Evolutionary conservation across 2,797 vertebrate genomes (phyloP).

Genomic region (Falco columbarius): DNA sequence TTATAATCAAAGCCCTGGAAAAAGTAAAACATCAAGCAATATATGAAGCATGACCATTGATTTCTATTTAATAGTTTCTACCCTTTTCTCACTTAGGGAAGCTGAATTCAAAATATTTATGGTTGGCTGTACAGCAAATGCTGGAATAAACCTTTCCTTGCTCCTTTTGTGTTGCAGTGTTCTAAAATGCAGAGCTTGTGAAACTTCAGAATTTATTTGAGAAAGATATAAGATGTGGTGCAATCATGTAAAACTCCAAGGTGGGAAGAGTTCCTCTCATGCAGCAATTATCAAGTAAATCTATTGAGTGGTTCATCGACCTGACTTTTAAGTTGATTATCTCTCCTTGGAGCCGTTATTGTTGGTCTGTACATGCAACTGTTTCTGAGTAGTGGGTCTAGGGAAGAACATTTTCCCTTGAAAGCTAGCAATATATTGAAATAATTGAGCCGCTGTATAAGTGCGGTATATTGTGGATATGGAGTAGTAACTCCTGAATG

Average conservation of each 20-base stretch:
- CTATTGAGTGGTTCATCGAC: not conserved
- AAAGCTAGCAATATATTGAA: not conserved
- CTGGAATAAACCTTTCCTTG: constrained; percentile 26
- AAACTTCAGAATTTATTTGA: not conserved
- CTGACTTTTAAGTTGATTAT: not conserved
- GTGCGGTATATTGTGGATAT: not conserved
- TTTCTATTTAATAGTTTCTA: constrained; percentile 55
- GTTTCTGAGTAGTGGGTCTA: not conserved
- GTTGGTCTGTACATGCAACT: not conserved
- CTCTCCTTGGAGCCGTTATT: not conserved
- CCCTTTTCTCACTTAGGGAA: not conserved
- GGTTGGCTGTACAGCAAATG: constrained; percentile 34
- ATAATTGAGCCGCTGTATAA: not conserved
- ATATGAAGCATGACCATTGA: constrained; percentile 33
- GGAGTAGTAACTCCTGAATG: not conserved
- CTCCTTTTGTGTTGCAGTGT: not conserved
- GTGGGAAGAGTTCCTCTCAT: not conserved
- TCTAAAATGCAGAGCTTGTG: constrained; percentile 16
- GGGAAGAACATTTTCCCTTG: not conserved
- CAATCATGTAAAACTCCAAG: not conserved
- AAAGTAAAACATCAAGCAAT: not conserved
- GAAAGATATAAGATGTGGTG: not conserved
- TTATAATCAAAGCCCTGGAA: constrained; percentile 26
- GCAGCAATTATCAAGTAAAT: not conserved
- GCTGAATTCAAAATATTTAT: constrained; percentile 50